These are phyloP conservation scores for Centruroides sculpturatus DNA, from an alignment of 1,140 invertebrate species.

Conservation along the genomic window DNA sequence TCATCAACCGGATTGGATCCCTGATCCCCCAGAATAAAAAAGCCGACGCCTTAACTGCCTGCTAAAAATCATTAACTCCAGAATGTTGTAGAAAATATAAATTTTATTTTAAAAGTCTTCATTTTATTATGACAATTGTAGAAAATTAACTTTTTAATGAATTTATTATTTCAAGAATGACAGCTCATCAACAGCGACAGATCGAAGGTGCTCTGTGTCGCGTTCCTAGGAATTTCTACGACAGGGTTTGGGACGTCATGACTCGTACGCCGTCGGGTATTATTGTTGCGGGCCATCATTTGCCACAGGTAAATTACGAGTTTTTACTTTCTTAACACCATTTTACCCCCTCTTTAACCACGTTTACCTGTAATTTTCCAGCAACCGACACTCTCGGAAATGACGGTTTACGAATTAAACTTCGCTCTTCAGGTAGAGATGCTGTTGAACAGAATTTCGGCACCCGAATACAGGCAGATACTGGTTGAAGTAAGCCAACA, in stretches of 20 bases:
- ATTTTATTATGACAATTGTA: no score
- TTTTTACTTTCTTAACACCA: not conserved
- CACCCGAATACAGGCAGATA: constrained; percentile 84
- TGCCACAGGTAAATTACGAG: constrained; percentile 42
- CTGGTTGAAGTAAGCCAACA: constrained; percentile 55
- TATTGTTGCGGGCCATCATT: constrained; percentile 58
- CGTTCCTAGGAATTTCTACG: constrained; percentile 86
- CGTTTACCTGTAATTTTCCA: constrained; percentile 31
- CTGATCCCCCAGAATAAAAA: no score
- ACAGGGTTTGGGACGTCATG: constrained; percentile 85
- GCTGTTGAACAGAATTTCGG: constrained; percentile 70
- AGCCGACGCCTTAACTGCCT: no score
- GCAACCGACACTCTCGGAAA: constrained; percentile 81
- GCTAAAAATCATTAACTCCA: no score
- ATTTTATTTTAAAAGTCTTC: no score
- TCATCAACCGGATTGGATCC: no score
- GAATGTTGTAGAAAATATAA: no score
- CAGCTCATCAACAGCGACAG: constrained; percentile 59
- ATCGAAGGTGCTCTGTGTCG: constrained; percentile 91
- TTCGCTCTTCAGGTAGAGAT: constrained; percentile 92
- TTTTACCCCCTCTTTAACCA: constrained; percentile 2
- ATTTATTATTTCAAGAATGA: constrained; percentile 38
- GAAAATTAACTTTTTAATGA: no score
- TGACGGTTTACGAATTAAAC: constrained; percentile 90
- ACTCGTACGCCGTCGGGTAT: constrained; percentile 74